Conservation (phyloP, 92 coral and sea anemone genomes). For the Phenganax marumi region DNA sequence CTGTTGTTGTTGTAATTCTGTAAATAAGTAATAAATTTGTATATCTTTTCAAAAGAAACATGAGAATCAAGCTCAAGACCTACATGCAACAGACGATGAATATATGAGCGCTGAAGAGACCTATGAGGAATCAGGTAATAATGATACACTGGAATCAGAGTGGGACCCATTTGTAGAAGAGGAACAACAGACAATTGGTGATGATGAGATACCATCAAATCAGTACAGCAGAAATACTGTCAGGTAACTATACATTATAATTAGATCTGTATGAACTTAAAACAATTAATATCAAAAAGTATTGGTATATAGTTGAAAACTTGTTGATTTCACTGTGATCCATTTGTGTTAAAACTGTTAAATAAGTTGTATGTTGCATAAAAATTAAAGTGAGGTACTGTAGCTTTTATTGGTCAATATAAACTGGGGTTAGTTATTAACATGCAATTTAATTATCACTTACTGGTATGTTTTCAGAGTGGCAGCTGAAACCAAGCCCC, state of each 20-base stretch:
- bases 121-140: neutral
- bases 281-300: neutral
- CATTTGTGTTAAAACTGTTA: no score
- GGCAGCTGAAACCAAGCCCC: conserved; percentile 11
- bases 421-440: no score
- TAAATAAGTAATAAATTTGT: neutral
- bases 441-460: neutral
- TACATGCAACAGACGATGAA: neutral
- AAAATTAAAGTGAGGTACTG: no score
- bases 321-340: neutral
- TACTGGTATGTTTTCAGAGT: neutral
- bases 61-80: conserved; percentile 7
- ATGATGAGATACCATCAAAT: neutral
- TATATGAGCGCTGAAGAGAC: neutral
- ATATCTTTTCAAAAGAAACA: neutral
- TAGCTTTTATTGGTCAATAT: no score
- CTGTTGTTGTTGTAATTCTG: no score
- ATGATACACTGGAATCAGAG: neutral
- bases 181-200: neutral
- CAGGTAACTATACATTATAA: neutral
- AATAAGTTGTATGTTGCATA: no score
- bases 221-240: conserved; percentile 4
- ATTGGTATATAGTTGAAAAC: neutral
- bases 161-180: conserved; percentile 9
- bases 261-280: neutral